Conservation (phyloP, 2,888 invertebrate genomes). For the Meiosimyza decipiens region DNA sequence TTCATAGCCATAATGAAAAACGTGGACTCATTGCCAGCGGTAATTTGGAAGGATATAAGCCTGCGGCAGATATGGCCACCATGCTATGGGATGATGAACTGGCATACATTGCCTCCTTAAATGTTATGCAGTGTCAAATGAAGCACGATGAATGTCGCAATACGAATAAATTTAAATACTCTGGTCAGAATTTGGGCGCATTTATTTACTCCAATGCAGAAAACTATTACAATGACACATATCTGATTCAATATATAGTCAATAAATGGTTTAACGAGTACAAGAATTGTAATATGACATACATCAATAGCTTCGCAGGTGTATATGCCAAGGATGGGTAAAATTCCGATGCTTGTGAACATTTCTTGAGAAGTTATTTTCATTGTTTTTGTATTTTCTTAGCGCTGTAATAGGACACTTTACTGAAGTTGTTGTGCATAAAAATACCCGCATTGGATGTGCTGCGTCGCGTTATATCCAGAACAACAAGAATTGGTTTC, state of each 20-base stretch:
- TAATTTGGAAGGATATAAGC: constrained; percentile 30
- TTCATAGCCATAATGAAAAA: constrained; percentile 1
- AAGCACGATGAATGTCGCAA: constrained; percentile 53
- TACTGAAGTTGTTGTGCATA: too few relatives aligned
- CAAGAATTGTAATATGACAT: background rate
- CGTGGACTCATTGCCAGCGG: constrained; percentile 10
- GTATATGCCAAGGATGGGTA: too few relatives aligned
- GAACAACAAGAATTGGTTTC: constrained; percentile 40
- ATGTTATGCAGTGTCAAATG: constrained; percentile 53
- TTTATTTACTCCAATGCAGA: background rate
- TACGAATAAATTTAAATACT: constrained; percentile 49
- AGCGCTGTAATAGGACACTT: too few relatives aligned
- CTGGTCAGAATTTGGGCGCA: constrained; percentile 56
- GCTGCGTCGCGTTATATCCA: too few relatives aligned
- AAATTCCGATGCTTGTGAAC: too few relatives aligned
- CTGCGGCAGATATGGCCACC: constrained; percentile 58
- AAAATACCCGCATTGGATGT: too few relatives aligned
- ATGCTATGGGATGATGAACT: constrained; percentile 57
- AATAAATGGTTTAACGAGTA: constrained; percentile 14
- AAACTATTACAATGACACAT: background rate
- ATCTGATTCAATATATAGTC: background rate
- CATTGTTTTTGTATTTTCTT: too few relatives aligned
- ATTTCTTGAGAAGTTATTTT: too few relatives aligned
- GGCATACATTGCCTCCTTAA: constrained; percentile 53
- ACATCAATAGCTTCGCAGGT: background rate